phyloP scores from a whole-genome alignment of 2,113 vertebrate genomes.

The Colius striatus region DNA sequence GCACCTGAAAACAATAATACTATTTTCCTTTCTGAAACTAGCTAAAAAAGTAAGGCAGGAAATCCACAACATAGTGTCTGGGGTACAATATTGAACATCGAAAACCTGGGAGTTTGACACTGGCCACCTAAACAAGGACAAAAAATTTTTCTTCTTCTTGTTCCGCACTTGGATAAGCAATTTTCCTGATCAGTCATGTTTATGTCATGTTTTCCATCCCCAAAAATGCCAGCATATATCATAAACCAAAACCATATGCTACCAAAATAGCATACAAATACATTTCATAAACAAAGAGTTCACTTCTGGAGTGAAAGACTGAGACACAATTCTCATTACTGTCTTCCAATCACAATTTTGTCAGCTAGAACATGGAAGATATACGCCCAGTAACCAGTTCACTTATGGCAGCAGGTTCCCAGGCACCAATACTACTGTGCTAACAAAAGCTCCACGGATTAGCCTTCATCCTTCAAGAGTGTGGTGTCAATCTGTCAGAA shows the following conservation, averaged over 20 bases:
- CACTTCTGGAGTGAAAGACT: neutral
- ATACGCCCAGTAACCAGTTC: neutral
- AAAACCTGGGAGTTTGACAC: neutral
- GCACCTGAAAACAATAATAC: neutral
- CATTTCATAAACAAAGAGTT: neutral
- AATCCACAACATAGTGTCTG: neutral
- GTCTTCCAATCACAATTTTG: neutral
- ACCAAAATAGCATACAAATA: neutral
- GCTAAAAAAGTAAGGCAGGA: neutral
- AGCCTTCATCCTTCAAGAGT: neutral
- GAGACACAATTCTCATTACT: neutral
- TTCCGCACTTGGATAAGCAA: neutral
- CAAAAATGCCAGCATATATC: neutral
- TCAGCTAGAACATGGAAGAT: neutral
- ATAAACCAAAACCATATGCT: conserved; percentile 12
- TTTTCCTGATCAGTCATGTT: neutral
- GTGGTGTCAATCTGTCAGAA: neutral
- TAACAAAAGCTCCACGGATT: neutral
- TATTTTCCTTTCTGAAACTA: neutral
- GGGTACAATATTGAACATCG: neutral
- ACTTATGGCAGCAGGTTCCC: neutral
- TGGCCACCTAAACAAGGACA: neutral
- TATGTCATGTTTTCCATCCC: neutral
- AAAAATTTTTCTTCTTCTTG: neutral
- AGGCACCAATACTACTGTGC: fast-evolving